Percentiles rank a stretch among this genome's conserved stretches.
Evolutionary conservation across 2,113 vertebrate species (phyloP).

Genomic region (Nettapus auritus): DNA sequence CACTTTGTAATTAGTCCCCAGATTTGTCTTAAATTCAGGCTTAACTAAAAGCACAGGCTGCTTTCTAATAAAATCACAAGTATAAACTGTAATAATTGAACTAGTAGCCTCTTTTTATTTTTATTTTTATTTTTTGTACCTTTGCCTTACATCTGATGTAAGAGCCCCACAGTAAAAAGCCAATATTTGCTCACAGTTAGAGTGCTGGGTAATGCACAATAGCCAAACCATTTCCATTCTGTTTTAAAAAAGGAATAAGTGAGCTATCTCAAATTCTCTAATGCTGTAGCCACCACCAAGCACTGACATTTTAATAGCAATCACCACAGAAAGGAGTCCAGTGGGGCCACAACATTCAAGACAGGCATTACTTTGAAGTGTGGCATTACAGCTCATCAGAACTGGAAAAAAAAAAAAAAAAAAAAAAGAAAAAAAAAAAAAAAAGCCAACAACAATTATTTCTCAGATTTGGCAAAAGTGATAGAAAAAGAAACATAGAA

Average conservation of each 20-base stretch:
- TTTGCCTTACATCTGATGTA: not conserved
- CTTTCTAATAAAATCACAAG: not conserved
- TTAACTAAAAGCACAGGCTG: not conserved
- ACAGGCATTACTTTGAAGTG: not conserved
- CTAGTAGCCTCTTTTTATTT: not conserved
- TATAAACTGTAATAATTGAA: not conserved
- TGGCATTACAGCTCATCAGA: not conserved
- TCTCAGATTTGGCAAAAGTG: not conserved
- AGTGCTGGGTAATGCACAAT: not conserved
- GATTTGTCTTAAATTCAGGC: not conserved
- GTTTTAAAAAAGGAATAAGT: not conserved
- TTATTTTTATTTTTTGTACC: not conserved
- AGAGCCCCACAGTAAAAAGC: not conserved
- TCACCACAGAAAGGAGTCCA: not conserved
- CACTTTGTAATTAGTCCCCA: not conserved
- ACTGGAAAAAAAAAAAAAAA: not conserved
- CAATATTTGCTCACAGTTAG: not conserved
- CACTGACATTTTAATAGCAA: not conserved
- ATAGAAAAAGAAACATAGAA: not conserved
- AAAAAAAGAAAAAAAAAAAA: not conserved
- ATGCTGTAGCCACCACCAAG: not conserved
- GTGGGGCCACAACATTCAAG: not conserved
- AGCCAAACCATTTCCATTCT: fast-evolving
- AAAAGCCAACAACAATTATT: not conserved
- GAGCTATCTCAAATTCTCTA: not conserved